Conservation (phyloP, 2,888 invertebrate genomes). For the Torymus aiolomorphi region DNA sequence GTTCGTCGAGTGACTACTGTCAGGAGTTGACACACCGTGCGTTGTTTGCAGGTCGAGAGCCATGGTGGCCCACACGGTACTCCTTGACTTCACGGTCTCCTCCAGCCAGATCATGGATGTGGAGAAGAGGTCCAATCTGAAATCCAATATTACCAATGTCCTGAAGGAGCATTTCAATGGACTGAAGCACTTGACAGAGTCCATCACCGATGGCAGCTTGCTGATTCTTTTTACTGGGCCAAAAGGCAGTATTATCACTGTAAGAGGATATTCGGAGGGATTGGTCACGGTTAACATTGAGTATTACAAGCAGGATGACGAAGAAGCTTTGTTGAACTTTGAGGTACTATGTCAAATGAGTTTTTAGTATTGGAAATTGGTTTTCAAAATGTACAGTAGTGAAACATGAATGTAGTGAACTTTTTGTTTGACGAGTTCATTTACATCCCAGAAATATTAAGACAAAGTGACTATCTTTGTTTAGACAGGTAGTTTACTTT, state of each 20-base stretch:
- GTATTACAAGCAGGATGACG: constrained; percentile 86
- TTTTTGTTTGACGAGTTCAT: constrained; percentile 2
- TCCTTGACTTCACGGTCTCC: constrained; percentile 88
- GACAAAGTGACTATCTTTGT: constrained; percentile 6
- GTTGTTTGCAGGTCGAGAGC: constrained; percentile 40
- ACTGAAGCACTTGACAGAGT: constrained; percentile 82
- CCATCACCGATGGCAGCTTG: constrained; percentile 83
- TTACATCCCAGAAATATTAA: constrained; percentile 9
- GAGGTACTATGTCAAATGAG: constrained; percentile 80
- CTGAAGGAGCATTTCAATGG: constrained; percentile 84
- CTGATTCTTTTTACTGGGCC: constrained; percentile 84
- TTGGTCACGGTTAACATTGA: constrained; percentile 89
- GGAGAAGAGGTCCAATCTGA: constrained; percentile 81
- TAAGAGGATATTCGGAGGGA: constrained; percentile 85
- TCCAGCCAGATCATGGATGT: constrained; percentile 82
- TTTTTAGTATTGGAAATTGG: neutral
- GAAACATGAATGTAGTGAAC: constrained; percentile 13
- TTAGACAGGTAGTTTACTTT: constrained; percentile 6
- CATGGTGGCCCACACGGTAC: constrained; percentile 88
- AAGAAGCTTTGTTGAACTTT: constrained; percentile 84
- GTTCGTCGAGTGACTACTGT: too few species aligned
- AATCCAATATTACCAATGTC: constrained; percentile 83
- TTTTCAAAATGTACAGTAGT: constrained; percentile 1
- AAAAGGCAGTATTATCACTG: constrained; percentile 82
- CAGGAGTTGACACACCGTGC: neutral